Evolutionary conservation across 2,113 vertebrate species (phyloP), one percentile per base, ranked within the genome.

Genomic region (Conger conger): DNA sequence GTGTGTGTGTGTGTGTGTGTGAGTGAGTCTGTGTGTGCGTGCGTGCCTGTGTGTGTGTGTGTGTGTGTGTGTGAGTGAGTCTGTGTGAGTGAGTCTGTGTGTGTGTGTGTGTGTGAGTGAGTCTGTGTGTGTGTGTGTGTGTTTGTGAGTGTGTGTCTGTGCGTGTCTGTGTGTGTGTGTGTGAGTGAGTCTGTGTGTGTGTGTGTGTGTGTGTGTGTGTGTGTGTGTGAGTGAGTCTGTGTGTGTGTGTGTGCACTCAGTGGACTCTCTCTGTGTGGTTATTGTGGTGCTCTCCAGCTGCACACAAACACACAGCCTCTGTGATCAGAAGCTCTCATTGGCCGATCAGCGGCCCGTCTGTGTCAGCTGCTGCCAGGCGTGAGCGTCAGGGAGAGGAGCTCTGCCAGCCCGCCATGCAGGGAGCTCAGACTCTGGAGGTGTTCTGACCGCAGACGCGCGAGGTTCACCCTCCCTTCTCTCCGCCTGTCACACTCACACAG

Each of bases 1-100:
- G 83, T 80, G 68, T 63, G 85, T 86, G 90, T 87, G 83, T 83
- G 82, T 84, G 77, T 78, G 63, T 16, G 37, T 83, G 79, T 37
- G 23, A 45, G 1, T 11, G 30, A 16, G 4, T 27, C 68, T n/a
- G 53, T 35, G 54, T 84, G 73, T 79, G 76, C 45, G 42, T 80
- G 27, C 33, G n/a, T 57, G 40, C n/a, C 7, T 54, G 42, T 85
- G 42, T 85, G 84, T 57, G 3, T 80, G 45, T 9, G 23, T 79
- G 38, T 53, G 38, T 33, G 13, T 54, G 57, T 38, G 1, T 42
- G 35, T 76, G 68, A 50, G n/a, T 37, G 30, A 40, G 13, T 82
- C 18, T 40, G 36, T 18, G 0, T 33, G 36, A 40, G 53, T 86
- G 33, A 38, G 80, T 82, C 57, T 9, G 9, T 42, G 9, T 3